Conservation (phyloP, 2,888 invertebrate species). For the Doris montereyensis region DNA sequence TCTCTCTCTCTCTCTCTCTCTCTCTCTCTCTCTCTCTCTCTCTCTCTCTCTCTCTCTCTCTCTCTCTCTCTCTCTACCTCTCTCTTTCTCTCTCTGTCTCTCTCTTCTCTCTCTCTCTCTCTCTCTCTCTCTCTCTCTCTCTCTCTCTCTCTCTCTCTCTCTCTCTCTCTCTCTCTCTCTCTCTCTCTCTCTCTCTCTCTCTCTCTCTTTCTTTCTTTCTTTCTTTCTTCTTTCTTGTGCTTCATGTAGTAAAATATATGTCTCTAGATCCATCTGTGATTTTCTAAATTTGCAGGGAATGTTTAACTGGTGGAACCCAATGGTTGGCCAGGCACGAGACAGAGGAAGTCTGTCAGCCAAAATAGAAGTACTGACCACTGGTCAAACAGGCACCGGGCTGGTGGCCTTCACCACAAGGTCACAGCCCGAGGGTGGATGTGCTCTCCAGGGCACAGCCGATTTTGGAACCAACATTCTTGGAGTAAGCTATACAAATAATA, state of each 20-base stretch:
- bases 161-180: constrained; percentile 32
- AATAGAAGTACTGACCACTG: constrained; percentile 35
- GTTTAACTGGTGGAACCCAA: background rate
- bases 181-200: constrained; percentile 27
- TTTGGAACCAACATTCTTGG: constrained; percentile 6
- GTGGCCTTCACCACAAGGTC: constrained; percentile 4
- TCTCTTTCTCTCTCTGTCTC: background rate
- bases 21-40: too few relatives aligned
- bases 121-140: constrained; percentile 5
- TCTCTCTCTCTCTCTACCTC: too few relatives aligned
- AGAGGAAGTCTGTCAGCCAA: constrained; percentile 21
- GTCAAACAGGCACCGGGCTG: background rate
- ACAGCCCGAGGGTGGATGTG: background rate
- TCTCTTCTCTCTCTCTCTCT: constrained; percentile 9
- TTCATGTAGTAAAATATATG: too few relatives aligned
- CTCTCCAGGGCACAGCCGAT: background rate
- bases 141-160: constrained; percentile 10
- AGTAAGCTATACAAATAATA: too few relatives aligned
- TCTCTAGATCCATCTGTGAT: background rate
- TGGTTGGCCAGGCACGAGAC: background rate
- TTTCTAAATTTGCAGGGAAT: background rate
- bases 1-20: too few relatives aligned
- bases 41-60: too few relatives aligned
- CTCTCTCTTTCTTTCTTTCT: constrained; percentile 1
- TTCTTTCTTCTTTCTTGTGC: background rate